Base-by-base conservation (phyloP, 2,113 vertebrate species). In the Centrocercus urophasianus region DNA sequence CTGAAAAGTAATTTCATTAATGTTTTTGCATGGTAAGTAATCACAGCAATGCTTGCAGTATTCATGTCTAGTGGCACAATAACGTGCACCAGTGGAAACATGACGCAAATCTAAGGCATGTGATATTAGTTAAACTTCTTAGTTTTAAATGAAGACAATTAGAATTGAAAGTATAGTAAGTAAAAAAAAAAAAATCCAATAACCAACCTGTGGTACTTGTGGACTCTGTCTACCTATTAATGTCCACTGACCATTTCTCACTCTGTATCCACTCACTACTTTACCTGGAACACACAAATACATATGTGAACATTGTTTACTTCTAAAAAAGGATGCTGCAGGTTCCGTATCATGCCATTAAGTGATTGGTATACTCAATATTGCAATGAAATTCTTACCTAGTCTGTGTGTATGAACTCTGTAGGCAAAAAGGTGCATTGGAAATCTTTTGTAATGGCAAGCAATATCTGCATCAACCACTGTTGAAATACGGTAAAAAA, bases 371-470 rank as follows among this genome's bases (percentile, higher is more conserved):
- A 77, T 48, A 70, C 19, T 19, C 79, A 3, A 25, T 34, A 11
- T 19, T 8, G 32, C 56, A 70, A 80, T 66, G 80, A 90, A 79
- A 22, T 70, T 88, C 98, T 99, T 97, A 99, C 99, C 99, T 69
- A 99, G 98, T 67, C 81, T 98, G 86, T 99, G 99, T 36, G 99
- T 99, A 95, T 99, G 99, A 69, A 99, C 99, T 98, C 99, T 98
- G 93, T 99, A 99, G 96, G 99, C 99, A 98, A 99, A 99, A 4
- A 99, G 98, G 92, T 99, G 98, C 98, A 99, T 99, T 63, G 98
- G 98, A 93, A 98, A 98, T 17, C 98, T 99, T 60, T 95, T 96
- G 95, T 99, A 99, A 75, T 97, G 97, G 93, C 99, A 99, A 63
- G 99, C 98, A 69, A 99, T 98, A 97, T 99, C 99, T 91, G 99